Base-by-base conservation (phyloP, 2,888 invertebrate genomes). In the Pycnomerus fuliginosus region DNA sequence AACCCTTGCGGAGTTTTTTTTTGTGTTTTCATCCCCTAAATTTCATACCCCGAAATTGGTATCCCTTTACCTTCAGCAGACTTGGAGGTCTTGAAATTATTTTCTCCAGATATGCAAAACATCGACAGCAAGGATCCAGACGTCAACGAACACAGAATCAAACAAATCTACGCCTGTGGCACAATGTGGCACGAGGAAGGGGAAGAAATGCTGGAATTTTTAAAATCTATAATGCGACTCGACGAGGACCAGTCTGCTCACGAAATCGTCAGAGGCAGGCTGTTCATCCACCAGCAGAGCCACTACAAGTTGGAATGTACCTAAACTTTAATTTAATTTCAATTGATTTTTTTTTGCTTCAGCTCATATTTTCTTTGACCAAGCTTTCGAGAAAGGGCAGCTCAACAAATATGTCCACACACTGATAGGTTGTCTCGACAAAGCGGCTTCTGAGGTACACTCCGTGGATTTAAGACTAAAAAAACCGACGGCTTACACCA, bases 171-270 rank as follows among this genome's bases (percentile, higher is more conserved):
- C 62, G 82, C 84, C 1, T 95, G 94, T 63, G 93, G 90, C 2
- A 95, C 94, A 1, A 93, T 94, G 92, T 95, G 95, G 95, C 94
- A 94, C 65, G 95, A 95, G 71, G 89, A 82, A 0, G 81, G 81
- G 61, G 87, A 86, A 14, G 95, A 96, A 73, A 93, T 96, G 91
- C 82, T 87, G 60, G 89, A 90, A 65, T 86, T 95, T 69, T 78
- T 96, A 52, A 91, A 91, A 70, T 94, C 94, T 35, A 84, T 96
- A 58, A 75, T 90, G 53, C 79, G 94, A 50, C 72, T 95, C 70
- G 96, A 96, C 69, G 87, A 88, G 69, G 94, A 95, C 69, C 94
- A 96, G 68, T 86, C 88, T 64, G 90, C 92, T 1, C 79, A 90
- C 35, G 78, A 87, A 50, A 85, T 91, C 53, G 90, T 89, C 2